Evolutionary conservation across 1,140 invertebrate species (phyloP), one percentile per base, ranked within the genome.

Genomic region (Ceratoteleas bidentatus): DNA sequence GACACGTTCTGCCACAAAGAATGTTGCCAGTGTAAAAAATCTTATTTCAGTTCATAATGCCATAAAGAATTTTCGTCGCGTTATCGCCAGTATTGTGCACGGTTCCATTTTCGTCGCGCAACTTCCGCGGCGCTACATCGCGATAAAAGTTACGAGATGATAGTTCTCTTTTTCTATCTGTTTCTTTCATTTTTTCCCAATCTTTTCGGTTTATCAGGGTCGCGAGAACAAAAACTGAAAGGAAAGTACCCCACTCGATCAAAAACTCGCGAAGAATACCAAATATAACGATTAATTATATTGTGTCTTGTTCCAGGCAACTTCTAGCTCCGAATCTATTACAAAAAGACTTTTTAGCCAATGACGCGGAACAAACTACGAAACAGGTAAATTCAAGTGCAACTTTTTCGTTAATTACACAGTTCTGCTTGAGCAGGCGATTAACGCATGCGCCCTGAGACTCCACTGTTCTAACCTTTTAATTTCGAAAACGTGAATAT

Each of bases 301-400:
- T 65, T 64, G n/a, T 61, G 9, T 72, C 60, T 68, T 83, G 66
- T 94, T 94, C 4, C 93, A 96, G 95, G 85, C 95, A 96, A 95
- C 93, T 96, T 82, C 92, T 96, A 88, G 95, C 95, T 88, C 95
- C 96, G 58, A 96, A 96, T 92, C 93, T 96, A 88, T 93, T 95
- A 88, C 96, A 96, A 90, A 96, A 95, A 91, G 95, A 96, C 88
- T 96, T 94, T 91, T 92, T 96, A 85, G 91, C 92, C 56, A 94
- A 93, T 85, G 95, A 94, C 76, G 94, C 93, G 61, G 94, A 95
- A 89, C 94, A 95, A 90, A 92, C 93, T 82, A 92, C 94, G 56
- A 94, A 94, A 91, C 93, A 95, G 94, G 94, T 95, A 90, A 87
- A 61, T 78, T 16, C 45, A 14, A 16, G 5, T n/a, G 14, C 60